Evolutionary conservation across 2,113 vertebrate genomes (phyloP).

Genomic region (Clarias gariepinus): DNA sequence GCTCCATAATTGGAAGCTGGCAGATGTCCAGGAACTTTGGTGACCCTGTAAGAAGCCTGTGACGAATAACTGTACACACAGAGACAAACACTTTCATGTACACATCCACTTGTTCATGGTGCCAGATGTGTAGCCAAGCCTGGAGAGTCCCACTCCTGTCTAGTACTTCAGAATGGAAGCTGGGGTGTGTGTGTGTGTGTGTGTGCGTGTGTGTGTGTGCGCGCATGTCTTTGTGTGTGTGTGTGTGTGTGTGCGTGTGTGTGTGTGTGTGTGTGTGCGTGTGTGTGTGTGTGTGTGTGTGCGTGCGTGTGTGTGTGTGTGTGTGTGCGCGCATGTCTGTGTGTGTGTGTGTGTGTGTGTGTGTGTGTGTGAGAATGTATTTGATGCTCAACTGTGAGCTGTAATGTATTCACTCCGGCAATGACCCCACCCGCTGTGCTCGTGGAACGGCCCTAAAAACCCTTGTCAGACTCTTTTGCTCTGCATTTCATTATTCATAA

Average conservation of each 20-base stretch:
- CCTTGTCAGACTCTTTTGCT: conserved; percentile 38
- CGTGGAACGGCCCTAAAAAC: conserved; percentile 40
- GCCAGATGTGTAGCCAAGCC: conserved; percentile 11
- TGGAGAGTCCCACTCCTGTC: neutral
- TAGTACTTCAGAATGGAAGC: conserved; percentile 10
- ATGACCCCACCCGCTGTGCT: conserved; percentile 46
- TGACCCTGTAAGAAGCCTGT: neutral
- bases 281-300: neutral
- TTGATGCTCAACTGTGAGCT: conserved; percentile 1
- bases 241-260: no score
- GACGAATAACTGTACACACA: neutral
- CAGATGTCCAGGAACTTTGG: conserved; percentile 2
- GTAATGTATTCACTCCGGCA: conserved; percentile 49
- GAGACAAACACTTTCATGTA: neutral
- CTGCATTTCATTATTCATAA: conserved; percentile 59
- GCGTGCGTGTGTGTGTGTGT: neutral
- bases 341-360: neutral
- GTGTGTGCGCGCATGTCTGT: neutral
- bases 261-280: neutral
- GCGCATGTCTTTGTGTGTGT: neutral
- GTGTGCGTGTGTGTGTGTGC: neutral
- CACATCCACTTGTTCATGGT: neutral
- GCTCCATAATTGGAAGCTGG: neutral
- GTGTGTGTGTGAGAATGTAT: neutral
- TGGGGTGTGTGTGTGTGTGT: neutral